phyloP scores from a whole-genome alignment of 2,888 invertebrate species.

The Lissocephala sabroskyi region DNA sequence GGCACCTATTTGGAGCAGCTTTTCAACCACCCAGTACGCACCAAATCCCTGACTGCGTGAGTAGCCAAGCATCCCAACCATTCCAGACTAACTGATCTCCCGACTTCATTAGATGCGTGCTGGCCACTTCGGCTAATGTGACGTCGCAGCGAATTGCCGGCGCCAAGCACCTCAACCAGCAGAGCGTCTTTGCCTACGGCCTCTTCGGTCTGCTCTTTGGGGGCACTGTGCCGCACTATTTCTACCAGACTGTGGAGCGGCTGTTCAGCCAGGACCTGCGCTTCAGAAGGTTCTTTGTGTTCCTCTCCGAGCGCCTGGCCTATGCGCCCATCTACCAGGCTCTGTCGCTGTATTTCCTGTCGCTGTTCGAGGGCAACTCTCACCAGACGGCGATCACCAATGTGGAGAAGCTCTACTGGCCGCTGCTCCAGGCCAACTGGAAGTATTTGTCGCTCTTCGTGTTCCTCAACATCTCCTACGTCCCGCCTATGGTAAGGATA shows the following conservation, averaged over 20 bases:
- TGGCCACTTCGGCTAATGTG: constrained; percentile 82
- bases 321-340: constrained; percentile 83
- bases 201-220: constrained; percentile 86
- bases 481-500: constrained; percentile 82
- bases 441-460: constrained; percentile 84
- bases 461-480: constrained; percentile 81
- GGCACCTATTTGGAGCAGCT: constrained; percentile 83
- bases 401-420: constrained; percentile 77
- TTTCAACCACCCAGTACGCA: constrained; percentile 83
- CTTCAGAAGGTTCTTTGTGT: constrained; percentile 75
- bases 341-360: constrained; percentile 81
- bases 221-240: constrained; percentile 85
- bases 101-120: constrained; percentile 76
- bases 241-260: constrained; percentile 78
- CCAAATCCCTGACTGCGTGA: constrained; percentile 87
- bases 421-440: constrained; percentile 82
- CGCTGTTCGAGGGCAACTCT: constrained; percentile 84
- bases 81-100: too few species aligned
- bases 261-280: constrained; percentile 76
- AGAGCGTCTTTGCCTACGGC: constrained; percentile 82
- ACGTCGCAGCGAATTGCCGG: constrained; percentile 83
- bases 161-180: constrained; percentile 76
- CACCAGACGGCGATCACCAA: constrained; percentile 79
- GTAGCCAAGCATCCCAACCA: constrained; percentile 4
- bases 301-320: constrained; percentile 81